Evolutionary conservation across 37 sponge, comb jelly and placozoan genomes (phyloP).

Genomic region (Chondrilla cf. caribensis): DNA sequence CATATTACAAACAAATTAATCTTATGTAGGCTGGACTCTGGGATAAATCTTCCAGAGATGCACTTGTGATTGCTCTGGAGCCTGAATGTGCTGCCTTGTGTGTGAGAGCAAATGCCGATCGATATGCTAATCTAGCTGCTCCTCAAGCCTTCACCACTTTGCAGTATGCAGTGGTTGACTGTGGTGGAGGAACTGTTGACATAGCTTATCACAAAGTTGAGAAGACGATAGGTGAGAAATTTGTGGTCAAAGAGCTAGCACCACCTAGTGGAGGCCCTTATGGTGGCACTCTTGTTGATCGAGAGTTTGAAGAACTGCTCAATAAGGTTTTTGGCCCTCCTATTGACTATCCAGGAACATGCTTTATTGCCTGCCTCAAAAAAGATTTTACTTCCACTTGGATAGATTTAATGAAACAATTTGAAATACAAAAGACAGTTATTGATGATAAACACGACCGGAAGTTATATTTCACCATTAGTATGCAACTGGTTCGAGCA

Average conservation of each 20-base stretch:
- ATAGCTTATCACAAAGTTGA: conserved; percentile 5
- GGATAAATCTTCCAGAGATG: background rate
- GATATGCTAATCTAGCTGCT: too few species aligned
- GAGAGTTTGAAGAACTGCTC: conserved; percentile 1
- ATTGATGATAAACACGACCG: background rate
- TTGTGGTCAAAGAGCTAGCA: background rate
- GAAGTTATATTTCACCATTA: background rate
- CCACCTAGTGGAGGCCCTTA: conserved; percentile 25
- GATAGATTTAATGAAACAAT: background rate
- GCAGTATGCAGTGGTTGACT: conserved; percentile 21
- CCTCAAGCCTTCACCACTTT: background rate
- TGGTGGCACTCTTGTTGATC: conserved; percentile 5
- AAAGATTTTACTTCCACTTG: background rate
- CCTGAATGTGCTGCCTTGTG: conserved; percentile 18
- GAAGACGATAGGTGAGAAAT: background rate
- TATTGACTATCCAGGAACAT: background rate
- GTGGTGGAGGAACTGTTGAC: conserved; percentile 27
- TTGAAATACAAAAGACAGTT: background rate
- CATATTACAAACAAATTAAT: too few species aligned
- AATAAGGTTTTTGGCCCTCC: background rate
- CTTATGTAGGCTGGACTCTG: conserved; percentile 21
- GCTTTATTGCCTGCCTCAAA: background rate
- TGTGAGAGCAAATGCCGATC: background rate
- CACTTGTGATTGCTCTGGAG: conserved; percentile 5
- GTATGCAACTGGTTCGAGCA: background rate